phyloP scores from a whole-genome alignment of 2,797 vertebrate species.

The Propithecus deckenii region DNA sequence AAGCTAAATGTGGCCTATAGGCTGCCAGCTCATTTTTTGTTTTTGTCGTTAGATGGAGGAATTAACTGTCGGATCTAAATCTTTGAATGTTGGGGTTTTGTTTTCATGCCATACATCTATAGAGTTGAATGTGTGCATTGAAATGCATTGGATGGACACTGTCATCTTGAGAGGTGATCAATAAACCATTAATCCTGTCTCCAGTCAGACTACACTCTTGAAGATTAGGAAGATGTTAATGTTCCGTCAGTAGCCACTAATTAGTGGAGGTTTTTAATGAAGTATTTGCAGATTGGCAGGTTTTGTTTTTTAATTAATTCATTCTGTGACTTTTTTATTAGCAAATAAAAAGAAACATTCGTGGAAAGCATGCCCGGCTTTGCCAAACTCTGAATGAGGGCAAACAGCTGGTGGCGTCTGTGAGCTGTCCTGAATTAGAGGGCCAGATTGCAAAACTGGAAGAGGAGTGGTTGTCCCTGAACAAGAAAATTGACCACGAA shows the following conservation, averaged over 20 bases:
- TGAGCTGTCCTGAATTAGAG: conserved; percentile 84
- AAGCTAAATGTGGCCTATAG: background rate
- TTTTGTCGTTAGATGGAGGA: background rate
- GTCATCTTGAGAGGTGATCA: background rate
- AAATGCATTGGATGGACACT: background rate
- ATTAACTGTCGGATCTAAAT: background rate
- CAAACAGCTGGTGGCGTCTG: conserved; percentile 80
- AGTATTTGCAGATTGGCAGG: background rate
- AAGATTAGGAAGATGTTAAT: background rate
- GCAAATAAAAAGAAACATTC: conserved; percentile 85
- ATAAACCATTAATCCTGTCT: background rate
- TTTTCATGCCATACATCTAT: background rate
- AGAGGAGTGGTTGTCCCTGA: conserved; percentile 86
- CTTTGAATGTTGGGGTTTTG: background rate
- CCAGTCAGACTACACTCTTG: background rate
- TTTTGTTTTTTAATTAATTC: conserved; percentile 26
- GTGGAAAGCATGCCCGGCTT: conserved; percentile 84
- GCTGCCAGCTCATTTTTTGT: background rate
- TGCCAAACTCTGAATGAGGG: conserved; percentile 87
- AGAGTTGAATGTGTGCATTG: background rate
- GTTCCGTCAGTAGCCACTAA: background rate
- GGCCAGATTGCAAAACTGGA: conserved; percentile 83
- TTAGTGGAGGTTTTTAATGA: background rate
- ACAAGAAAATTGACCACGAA: conserved; percentile 84
- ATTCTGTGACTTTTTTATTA: conserved; percentile 72